Evolutionary conservation across 2,797 vertebrate genomes (phyloP).

Genomic region (Helostoma temminkii): DNA sequence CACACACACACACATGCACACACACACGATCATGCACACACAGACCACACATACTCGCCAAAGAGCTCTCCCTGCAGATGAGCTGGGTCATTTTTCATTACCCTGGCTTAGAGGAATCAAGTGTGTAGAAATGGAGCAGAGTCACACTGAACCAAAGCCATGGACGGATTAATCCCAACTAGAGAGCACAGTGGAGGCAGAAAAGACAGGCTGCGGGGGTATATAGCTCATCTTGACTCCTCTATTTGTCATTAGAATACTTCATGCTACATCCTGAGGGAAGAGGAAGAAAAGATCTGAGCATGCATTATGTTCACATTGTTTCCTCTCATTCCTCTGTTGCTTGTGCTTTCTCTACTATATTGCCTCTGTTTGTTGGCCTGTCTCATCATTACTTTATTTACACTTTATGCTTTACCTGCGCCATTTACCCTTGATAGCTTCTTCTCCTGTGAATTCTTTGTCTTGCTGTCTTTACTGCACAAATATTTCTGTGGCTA

Average conservation of each 20-base stretch:
- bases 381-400: slow-evolving; percentile 25
- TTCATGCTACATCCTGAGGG: slow-evolving; percentile 28
- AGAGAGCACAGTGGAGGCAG: slow-evolving; percentile 31
- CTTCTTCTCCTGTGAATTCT: slow-evolving; percentile 3
- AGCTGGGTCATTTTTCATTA: slow-evolving; percentile 82
- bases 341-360: slow-evolving; percentile 10
- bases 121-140: slow-evolving; percentile 69
- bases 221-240: slow-evolving; percentile 30
- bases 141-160: slow-evolving; percentile 65
- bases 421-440: slow-evolving; percentile 19
- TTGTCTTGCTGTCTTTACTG: slow-evolving; percentile 1
- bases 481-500: slow-evolving; percentile 21
- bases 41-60: slow-evolving; percentile 65
- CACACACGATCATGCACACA: slow-evolving; percentile 36
- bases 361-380: slow-evolving; percentile 23
- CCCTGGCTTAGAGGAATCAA: slow-evolving; percentile 70
- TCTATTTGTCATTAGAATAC: slow-evolving; percentile 53
- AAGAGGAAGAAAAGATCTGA: slow-evolving; percentile 33
- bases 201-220: slow-evolving; percentile 36
- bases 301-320: slow-evolving; percentile 14
- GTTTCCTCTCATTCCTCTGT: slow-evolving; percentile 17
- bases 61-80: slow-evolving; percentile 80
- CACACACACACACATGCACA: slow-evolving; percentile 34
- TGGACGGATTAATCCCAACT: slow-evolving; percentile 63
- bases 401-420: slow-evolving; percentile 20